These are phyloP conservation scores for Notothenia rossii DNA, from an alignment of 2,113 vertebrate species.

Conservation along the genomic window DNA sequence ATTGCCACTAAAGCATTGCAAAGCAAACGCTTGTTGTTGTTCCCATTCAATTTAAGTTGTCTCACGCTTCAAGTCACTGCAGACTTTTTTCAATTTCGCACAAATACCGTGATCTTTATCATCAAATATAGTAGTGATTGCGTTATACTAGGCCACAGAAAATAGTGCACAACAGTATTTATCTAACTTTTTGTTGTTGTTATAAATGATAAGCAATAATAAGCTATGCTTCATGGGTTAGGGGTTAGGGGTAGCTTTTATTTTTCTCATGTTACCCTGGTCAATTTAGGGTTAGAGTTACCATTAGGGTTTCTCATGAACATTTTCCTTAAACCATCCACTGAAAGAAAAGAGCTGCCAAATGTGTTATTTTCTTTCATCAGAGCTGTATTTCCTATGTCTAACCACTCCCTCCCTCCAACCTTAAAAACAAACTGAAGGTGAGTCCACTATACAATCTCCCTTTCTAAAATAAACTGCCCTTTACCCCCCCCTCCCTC, in stretches of 20 bases:
- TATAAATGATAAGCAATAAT: background rate
- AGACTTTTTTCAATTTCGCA: background rate
- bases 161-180: background rate
- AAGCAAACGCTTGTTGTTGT: background rate
- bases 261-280: background rate
- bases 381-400: background rate
- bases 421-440: conserved; percentile 53
- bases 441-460: conserved; percentile 42
- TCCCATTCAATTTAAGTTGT: background rate
- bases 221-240: background rate
- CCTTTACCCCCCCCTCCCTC: conserved; percentile 40
- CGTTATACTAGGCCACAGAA: background rate
- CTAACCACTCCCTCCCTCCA: background rate
- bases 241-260: no score
- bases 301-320: no score
- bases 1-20: background rate
- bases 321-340: no score
- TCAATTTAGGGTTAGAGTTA: background rate
- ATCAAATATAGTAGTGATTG: no score
- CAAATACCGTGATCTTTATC: background rate
- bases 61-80: background rate
- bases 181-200: background rate
- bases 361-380: background rate
- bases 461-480: conserved; percentile 13
- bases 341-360: background rate